Percentiles rank a stretch among this genome's conserved stretches.
These are phyloP conservation scores for Liopterus haemorrhoidalis DNA, from an alignment of 2,888 invertebrate genomes.

Conservation along the genomic window DNA sequence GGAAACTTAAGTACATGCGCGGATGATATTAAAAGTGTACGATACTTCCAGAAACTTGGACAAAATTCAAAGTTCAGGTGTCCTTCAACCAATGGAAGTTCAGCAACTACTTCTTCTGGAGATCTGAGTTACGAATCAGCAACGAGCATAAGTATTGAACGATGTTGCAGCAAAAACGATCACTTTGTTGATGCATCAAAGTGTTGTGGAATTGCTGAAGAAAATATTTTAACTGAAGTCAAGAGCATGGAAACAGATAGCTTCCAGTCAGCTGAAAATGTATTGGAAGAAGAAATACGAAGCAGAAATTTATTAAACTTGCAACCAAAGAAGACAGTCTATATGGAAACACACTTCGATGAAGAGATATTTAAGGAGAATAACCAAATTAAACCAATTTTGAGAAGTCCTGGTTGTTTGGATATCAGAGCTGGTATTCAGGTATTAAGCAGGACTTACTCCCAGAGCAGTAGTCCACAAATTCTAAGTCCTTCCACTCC, in stretches of 20 bases:
- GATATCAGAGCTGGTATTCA: conserved; percentile 21
- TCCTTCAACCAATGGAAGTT: conserved; percentile 36
- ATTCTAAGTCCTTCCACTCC: conserved; percentile 35
- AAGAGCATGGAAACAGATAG: conserved; percentile 39
- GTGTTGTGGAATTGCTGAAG: conserved; percentile 35
- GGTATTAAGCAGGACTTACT: conserved; percentile 18
- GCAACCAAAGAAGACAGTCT: conserved; percentile 27
- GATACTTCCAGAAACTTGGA: conserved; percentile 50
- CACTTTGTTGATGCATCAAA: conserved; percentile 29
- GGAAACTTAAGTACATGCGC: conserved; percentile 61
- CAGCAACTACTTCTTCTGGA: conserved; percentile 43
- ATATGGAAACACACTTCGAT: conserved; percentile 44
- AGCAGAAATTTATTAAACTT: conserved; percentile 42
- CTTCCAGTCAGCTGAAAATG: conserved; percentile 54
- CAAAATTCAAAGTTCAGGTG: conserved; percentile 47
- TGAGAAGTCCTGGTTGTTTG: conserved; percentile 10
- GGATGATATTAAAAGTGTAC: conserved; percentile 56
- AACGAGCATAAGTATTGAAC: conserved; percentile 41
- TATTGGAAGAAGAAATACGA: conserved; percentile 45
- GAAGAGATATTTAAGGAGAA: conserved; percentile 28
- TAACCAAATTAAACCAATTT: conserved; percentile 7
- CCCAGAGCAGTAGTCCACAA: conserved; percentile 23
- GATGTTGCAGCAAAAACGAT: conserved; percentile 34
- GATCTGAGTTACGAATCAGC: conserved; percentile 52
- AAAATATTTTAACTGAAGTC: conserved; percentile 28